Evolutionary conservation across 2,797 vertebrate genomes (phyloP).

Genomic region (Eupleurogrammus muticus): DNA sequence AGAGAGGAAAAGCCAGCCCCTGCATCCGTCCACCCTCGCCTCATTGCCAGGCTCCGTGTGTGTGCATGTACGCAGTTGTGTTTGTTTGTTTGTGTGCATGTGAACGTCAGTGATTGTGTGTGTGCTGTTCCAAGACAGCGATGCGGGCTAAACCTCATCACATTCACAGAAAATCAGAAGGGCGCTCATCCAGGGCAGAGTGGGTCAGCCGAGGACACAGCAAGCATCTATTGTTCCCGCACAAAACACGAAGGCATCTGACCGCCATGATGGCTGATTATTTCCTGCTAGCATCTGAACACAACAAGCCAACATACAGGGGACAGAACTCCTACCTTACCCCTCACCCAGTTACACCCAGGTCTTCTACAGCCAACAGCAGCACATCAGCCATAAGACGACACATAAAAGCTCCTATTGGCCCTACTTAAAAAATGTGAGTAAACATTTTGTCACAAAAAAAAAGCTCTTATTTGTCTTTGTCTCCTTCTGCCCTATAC

Average conservation of each 20-base stretch:
- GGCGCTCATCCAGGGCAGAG: not conserved
- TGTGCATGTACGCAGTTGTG: constrained; percentile 17
- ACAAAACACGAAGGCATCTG: constrained; percentile 13
- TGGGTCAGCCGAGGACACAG: constrained; percentile 39
- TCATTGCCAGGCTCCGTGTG: constrained; percentile 43
- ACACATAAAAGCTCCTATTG: constrained; percentile 9
- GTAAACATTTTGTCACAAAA: no score
- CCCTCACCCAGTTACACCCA: constrained; percentile 8
- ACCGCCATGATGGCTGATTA: not conserved
- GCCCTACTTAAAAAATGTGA: no score
- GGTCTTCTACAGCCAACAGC: not conserved
- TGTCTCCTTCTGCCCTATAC: constrained; percentile 8
- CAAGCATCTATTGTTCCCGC: constrained; percentile 8
- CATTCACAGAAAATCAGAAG: constrained; percentile 3
- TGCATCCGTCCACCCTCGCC: constrained; percentile 46
- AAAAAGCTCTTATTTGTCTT: constrained; percentile 9
- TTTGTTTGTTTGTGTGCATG: constrained; percentile 35
- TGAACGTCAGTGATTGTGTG: constrained; percentile 58
- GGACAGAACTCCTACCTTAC: not conserved
- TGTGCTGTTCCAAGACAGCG: constrained; percentile 47
- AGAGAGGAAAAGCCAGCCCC: constrained; percentile 41
- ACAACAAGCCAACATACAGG: constrained; percentile 1
- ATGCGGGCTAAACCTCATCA: constrained; percentile 47
- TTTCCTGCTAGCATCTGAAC: constrained; percentile 18
- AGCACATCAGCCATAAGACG: constrained; percentile 15